A percentile compares a stretch with the other conserved stretches of the same genome.
Evolutionary conservation across 1,140 invertebrate species (phyloP).

Genomic region (Dolichoris vasculosae): DNA sequence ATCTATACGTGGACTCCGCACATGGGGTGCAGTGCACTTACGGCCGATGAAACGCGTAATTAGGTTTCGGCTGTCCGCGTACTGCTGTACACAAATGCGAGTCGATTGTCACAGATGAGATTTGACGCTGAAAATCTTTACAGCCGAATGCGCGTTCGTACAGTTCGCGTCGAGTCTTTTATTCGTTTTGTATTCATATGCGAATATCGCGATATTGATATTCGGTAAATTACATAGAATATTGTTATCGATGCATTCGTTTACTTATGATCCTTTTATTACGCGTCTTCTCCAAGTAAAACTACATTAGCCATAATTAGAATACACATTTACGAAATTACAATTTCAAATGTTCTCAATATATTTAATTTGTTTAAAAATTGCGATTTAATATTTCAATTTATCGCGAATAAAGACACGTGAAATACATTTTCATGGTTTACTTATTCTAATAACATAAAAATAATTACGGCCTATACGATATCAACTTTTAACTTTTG

Average conservation of each 20-base stretch:
- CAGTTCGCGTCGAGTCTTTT: background rate
- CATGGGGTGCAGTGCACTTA: constrained; percentile 38
- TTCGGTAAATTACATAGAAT: constrained; percentile 19
- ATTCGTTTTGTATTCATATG: constrained; percentile 15
- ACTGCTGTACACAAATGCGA: background rate
- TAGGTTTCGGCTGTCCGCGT: constrained; percentile 31
- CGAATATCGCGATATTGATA: constrained; percentile 8
- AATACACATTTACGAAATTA: too few relatives aligned
- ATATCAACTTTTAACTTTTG: too few relatives aligned
- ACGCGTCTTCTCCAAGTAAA: too few relatives aligned
- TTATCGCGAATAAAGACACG: too few relatives aligned
- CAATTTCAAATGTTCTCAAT: too few relatives aligned
- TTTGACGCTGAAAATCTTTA: constrained; percentile 32
- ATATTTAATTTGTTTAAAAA: too few relatives aligned
- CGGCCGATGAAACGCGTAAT: constrained; percentile 47
- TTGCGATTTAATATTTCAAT: too few relatives aligned
- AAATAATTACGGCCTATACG: too few relatives aligned
- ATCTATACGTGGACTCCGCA: background rate
- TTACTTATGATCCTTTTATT: background rate
- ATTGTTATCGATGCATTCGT: constrained; percentile 18
- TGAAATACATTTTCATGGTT: too few relatives aligned
- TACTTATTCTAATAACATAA: too few relatives aligned
- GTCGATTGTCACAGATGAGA: background rate
- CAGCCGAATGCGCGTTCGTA: background rate
- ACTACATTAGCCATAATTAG: too few relatives aligned